Evolutionary conservation across 2,113 vertebrate species (phyloP).

Genomic region (Eira barbara): DNA sequence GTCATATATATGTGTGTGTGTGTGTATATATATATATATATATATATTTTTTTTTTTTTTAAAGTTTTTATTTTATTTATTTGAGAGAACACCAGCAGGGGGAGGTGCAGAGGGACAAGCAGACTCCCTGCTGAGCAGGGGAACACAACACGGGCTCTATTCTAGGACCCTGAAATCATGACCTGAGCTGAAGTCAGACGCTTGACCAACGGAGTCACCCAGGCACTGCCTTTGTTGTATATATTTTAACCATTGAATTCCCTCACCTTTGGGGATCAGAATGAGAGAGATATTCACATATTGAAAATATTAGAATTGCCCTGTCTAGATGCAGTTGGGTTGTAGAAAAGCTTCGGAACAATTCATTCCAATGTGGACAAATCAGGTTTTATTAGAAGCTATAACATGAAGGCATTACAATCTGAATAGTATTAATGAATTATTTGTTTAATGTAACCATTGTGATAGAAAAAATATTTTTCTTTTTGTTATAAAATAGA

Average conservation of each 20-base stretch:
- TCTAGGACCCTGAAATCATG: neutral
- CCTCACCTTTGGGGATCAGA: neutral
- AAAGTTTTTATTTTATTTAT: neutral
- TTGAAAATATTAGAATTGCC: neutral
- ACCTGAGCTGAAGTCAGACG: neutral
- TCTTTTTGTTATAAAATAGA: constrained; percentile 16
- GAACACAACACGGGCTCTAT: neutral
- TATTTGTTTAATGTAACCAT: neutral
- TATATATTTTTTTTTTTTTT: neutral
- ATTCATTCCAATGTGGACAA: constrained; percentile 12
- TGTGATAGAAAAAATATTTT: constrained; percentile 10
- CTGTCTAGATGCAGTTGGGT: neutral
- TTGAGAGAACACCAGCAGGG: neutral
- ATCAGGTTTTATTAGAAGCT: constrained; percentile 33
- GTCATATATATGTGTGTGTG: neutral
- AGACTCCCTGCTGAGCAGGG: neutral
- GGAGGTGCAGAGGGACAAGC: neutral
- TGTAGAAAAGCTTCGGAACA: neutral
- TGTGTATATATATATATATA: neutral
- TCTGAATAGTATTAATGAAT: constrained; percentile 17
- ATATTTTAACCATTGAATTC: neutral
- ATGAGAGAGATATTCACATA: neutral
- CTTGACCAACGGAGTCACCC: neutral
- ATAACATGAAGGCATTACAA: neutral
- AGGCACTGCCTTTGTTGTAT: neutral